phyloP scores from a whole-genome alignment of 2,888 invertebrate genomes.

The Ennomos quercinarius region DNA sequence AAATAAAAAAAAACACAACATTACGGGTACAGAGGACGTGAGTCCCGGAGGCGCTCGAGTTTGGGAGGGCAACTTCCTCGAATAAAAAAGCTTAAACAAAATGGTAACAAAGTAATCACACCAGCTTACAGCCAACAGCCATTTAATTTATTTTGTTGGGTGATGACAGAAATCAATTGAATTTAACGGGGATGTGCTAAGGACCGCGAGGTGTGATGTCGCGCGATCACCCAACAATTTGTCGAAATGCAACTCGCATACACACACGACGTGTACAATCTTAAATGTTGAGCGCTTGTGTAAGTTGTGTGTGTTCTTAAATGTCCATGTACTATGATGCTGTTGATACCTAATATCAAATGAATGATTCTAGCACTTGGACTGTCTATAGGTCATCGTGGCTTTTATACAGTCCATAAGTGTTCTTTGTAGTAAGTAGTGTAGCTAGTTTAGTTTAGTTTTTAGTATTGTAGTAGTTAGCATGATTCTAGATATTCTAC shows the following conservation, averaged over 20 bases:
- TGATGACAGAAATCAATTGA: constrained; percentile 58
- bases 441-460: too few relatives aligned
- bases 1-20: constrained; percentile 71
- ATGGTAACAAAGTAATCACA: constrained; percentile 68
- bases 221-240: constrained; percentile 80
- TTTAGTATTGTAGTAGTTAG: too few relatives aligned
- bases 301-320: constrained; percentile 13
- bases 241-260: constrained; percentile 70
- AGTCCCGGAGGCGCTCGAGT: constrained; percentile 79
- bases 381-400: too few relatives aligned
- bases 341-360: too few relatives aligned
- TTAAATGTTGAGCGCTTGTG: constrained; percentile 18
- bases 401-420: too few relatives aligned
- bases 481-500: too few relatives aligned
- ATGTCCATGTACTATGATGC: not conserved
- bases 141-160: constrained; percentile 69
- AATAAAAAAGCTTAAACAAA: constrained; percentile 74
- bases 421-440: too few relatives aligned
- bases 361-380: too few relatives aligned
- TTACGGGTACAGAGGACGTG: constrained; percentile 83
- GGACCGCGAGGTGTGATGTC: constrained; percentile 66
- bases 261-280: constrained; percentile 52
- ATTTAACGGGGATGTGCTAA: constrained; percentile 55
- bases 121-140: constrained; percentile 81
- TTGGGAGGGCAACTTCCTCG: constrained; percentile 54